These are phyloP conservation scores for Helicoverpa assulta DNA, from an alignment of 2,888 invertebrate species.

Conservation along the genomic window DNA sequence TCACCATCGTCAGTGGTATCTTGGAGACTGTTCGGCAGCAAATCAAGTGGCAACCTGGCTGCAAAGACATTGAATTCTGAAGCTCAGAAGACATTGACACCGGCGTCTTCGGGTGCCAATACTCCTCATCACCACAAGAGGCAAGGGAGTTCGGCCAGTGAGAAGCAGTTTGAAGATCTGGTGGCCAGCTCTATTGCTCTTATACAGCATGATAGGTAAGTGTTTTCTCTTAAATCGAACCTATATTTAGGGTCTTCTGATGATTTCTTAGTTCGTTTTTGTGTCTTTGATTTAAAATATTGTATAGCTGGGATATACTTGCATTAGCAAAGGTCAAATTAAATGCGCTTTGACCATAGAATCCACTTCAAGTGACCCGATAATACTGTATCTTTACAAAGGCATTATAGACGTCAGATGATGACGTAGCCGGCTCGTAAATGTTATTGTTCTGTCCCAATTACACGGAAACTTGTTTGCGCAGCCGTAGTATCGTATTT, in stretches of 20 bases:
- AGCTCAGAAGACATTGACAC: conserved; percentile 78
- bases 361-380: conserved; percentile 6
- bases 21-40: conserved; percentile 85
- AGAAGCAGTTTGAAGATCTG: conserved; percentile 90
- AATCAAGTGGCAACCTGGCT: conserved; percentile 80
- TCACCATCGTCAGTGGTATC: conserved; percentile 70
- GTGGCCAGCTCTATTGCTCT: conserved; percentile 93
- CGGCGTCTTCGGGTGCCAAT: conserved; percentile 80
- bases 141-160: conserved; percentile 87
- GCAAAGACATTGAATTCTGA: conserved; percentile 76
- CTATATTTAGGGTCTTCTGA: neutral
- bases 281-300: no score
- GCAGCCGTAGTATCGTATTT: conserved; percentile 26
- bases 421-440: conserved; percentile 43
- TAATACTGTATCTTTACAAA: conserved; percentile 22
- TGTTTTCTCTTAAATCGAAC: conserved; percentile 3
- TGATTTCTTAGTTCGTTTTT: no score
- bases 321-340: neutral
- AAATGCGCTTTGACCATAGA: conserved; percentile 2
- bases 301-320: neutral
- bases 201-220: conserved; percentile 92
- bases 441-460: conserved; percentile 45
- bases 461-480: conserved; percentile 42
- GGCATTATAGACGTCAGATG: conserved; percentile 7
- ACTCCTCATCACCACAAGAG: conserved; percentile 85